Conservation (phyloP, 1,140 invertebrate genomes). For the Macrocentrus cingulum region DNA sequence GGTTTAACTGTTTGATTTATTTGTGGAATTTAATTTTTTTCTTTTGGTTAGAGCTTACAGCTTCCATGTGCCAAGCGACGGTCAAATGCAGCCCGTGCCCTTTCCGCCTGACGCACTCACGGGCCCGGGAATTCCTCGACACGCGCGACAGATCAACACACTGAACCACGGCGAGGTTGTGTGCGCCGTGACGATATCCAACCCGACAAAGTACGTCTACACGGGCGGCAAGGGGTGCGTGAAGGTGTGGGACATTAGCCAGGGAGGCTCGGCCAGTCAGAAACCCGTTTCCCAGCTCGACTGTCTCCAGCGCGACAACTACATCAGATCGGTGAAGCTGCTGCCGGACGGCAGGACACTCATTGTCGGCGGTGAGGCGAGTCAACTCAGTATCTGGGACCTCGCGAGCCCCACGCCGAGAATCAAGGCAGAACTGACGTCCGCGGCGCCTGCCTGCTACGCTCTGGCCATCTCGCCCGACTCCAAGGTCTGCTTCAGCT, state of each 20-base stretch:
- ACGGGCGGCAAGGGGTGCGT: constrained; percentile 91
- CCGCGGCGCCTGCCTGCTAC: constrained; percentile 95
- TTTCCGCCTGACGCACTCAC: constrained; percentile 87
- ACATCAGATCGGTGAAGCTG: constrained; percentile 89
- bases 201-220: constrained; percentile 81
- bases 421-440: constrained; percentile 91
- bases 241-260: constrained; percentile 82
- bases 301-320: constrained; percentile 85
- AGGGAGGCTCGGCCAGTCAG: constrained; percentile 65
- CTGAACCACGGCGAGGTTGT: constrained; percentile 84
- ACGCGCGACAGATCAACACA: constrained; percentile 75
- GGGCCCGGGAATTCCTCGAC: constrained; percentile 87
- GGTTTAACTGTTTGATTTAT: constrained; percentile 3
- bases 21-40: constrained; percentile 1
- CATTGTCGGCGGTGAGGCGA: constrained; percentile 92
- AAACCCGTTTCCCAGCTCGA: constrained; percentile 80
- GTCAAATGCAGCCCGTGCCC: constrained; percentile 75
- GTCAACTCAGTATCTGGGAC: constrained; percentile 96
- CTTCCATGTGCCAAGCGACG: constrained; percentile 73
- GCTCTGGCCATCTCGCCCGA: constrained; percentile 95
- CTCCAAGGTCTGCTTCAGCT: constrained; percentile 95
- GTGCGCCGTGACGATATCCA: constrained; percentile 84
- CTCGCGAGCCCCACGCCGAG: constrained; percentile 84
- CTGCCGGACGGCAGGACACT: constrained; percentile 87
- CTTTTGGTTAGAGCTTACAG: constrained; percentile 70